Percentiles rank a stretch among this genome's conserved stretches.
These are phyloP conservation scores for Lottia gigantea DNA, from an alignment of 2,888 invertebrate genomes.

Conservation along the genomic window DNA sequence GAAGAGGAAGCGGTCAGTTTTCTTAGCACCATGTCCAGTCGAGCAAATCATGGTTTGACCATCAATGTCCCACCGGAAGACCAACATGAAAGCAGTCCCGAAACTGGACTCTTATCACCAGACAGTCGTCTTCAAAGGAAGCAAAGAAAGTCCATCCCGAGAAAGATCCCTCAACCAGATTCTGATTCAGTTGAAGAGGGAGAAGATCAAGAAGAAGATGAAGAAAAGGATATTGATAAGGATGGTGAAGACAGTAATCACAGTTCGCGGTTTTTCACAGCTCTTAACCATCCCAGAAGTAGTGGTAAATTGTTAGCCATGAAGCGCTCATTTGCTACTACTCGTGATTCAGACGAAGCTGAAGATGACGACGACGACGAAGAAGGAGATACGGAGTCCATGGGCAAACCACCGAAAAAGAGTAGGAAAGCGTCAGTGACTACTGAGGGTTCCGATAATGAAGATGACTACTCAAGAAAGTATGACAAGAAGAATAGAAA, in stretches of 20 bases:
- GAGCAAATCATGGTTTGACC: constrained; percentile 25
- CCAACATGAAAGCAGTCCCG: background rate
- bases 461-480: background rate
- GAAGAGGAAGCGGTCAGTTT: constrained; percentile 64
- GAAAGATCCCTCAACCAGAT: constrained; percentile 33
- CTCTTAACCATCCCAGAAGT: background rate
- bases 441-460: background rate
- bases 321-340: constrained; percentile 6
- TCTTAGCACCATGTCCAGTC: constrained; percentile 53
- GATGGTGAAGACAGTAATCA: constrained; percentile 9
- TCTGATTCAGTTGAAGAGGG: constrained; percentile 6
- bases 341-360: constrained; percentile 24
- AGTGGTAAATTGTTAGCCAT: background rate
- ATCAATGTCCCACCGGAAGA: background rate
- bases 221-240: background rate
- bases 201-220: constrained; percentile 6
- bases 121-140: constrained; percentile 39
- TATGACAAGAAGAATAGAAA: too few relatives aligned
- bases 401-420: too few relatives aligned
- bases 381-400: constrained; percentile 14
- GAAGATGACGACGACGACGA: constrained; percentile 24
- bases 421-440: too few relatives aligned
- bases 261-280: background rate
- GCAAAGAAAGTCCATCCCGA: constrained; percentile 45
- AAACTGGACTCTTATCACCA: background rate